Evolutionary conservation across 2,797 vertebrate genomes (phyloP).

Genomic region (Phataginus tricuspis): DNA sequence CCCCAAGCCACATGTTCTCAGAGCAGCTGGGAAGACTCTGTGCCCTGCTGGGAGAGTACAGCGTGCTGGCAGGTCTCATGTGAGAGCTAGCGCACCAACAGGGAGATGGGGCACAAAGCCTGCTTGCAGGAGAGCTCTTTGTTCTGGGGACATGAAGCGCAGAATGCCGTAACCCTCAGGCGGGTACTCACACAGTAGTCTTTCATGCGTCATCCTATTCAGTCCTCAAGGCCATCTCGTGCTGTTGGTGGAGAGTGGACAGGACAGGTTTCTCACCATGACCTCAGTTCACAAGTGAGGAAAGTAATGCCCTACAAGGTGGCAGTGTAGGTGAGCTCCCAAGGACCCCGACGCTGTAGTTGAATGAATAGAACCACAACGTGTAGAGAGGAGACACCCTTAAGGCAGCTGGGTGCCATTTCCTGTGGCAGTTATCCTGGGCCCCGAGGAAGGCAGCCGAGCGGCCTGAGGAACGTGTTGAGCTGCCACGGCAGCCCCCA

Average conservation of each 20-base stretch:
- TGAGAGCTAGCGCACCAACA: not conserved
- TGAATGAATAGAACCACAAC: not conserved
- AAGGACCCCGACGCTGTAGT: not conserved
- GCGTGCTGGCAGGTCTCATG: not conserved
- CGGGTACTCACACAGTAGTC: not conserved
- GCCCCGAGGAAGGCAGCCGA: not conserved
- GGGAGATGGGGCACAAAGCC: not conserved
- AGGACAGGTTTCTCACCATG: not conserved
- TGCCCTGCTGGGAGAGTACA: not conserved
- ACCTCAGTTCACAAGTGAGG: not conserved
- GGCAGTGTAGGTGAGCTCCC: not conserved
- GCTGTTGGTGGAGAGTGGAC: too few relatives aligned
- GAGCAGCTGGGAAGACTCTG: not conserved
- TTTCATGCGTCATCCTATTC: not conserved
- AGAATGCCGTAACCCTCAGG: not conserved
- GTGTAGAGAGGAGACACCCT: not conserved
- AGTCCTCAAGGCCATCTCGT: not conserved
- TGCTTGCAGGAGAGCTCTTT: not conserved
- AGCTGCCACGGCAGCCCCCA: not conserved
- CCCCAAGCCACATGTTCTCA: not conserved
- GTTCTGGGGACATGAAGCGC: not conserved
- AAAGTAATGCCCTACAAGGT: not conserved
- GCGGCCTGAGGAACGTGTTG: accelerated
- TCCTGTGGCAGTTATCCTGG: not conserved
- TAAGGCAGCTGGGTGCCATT: too few relatives aligned